Percentiles rank a stretch among this genome's conserved stretches.
These are phyloP conservation scores for Teleogryllus occipitalis DNA, from an alignment of 1,140 invertebrate genomes.

Conservation along the genomic window DNA sequence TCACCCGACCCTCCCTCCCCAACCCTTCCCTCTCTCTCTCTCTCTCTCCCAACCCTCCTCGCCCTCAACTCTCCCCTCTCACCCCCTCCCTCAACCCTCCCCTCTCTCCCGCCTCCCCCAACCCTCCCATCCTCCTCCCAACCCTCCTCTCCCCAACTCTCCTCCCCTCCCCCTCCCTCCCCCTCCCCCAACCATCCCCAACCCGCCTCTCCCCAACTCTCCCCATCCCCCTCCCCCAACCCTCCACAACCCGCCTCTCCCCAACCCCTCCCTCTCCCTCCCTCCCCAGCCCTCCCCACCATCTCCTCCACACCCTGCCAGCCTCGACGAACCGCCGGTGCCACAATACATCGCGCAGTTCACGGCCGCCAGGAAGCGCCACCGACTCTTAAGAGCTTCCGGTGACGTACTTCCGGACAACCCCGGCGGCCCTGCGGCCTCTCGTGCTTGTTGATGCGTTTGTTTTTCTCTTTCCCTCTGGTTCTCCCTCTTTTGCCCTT, in stretches of 20 bases:
- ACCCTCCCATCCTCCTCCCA: no score
- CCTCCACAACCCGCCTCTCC: no score
- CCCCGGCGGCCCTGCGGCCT: no score
- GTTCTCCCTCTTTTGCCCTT: not conserved
- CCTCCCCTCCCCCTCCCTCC: not conserved
- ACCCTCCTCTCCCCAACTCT: no score
- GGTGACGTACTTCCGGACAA: not conserved
- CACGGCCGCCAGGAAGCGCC: not conserved
- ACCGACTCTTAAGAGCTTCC: not conserved
- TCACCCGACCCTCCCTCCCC: no score
- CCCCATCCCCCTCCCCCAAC: no score
- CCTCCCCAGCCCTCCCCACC: not conserved
- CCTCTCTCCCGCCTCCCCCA: no score
- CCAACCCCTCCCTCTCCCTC: not conserved
- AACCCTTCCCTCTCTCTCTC: not conserved
- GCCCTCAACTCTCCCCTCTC: not conserved
- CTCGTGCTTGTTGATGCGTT: not conserved
- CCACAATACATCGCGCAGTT: not conserved
- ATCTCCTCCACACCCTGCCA: no score
- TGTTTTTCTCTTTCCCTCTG: not conserved
- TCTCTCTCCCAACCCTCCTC: not conserved
- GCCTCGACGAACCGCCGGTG: not conserved
- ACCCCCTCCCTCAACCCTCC: not conserved
- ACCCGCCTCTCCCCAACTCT: no score
- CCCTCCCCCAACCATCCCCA: no score